phyloP scores from a whole-genome alignment of 1,140 invertebrate genomes.

The Drosophila pallidifrons region DNA sequence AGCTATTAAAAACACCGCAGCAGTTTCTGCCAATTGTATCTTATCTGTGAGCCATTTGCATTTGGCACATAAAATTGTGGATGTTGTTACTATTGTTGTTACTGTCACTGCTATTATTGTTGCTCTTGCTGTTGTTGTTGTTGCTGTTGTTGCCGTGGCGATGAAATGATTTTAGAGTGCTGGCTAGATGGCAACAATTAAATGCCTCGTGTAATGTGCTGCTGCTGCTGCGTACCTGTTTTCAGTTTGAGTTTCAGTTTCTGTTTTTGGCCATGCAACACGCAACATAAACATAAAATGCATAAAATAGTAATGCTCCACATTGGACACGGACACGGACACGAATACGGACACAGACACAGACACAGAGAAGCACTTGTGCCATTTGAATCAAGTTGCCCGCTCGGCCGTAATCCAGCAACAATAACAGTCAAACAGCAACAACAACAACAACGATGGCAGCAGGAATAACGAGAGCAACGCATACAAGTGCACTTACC shows the following conservation, averaged over 20 bases:
- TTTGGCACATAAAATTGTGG: slow-evolving; percentile 65
- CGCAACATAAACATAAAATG: slow-evolving; percentile 62
- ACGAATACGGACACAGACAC: slow-evolving; percentile 30
- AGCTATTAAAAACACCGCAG: neutral
- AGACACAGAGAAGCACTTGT: slow-evolving; percentile 5
- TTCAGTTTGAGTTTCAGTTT: slow-evolving; percentile 7
- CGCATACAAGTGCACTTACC: slow-evolving; percentile 85
- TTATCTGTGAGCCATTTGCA: slow-evolving; percentile 65
- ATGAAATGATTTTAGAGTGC: slow-evolving; percentile 77
- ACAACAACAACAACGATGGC: slow-evolving; percentile 25
- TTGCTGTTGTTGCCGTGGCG: slow-evolving; percentile 35
- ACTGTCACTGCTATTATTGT: slow-evolving; percentile 7
- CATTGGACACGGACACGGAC: slow-evolving; percentile 52
- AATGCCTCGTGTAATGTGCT: slow-evolving; percentile 72
- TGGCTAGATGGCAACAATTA: slow-evolving; percentile 71
- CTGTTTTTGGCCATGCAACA: slow-evolving; percentile 29
- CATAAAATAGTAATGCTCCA: slow-evolving; percentile 66
- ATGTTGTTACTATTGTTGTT: slow-evolving; percentile 38
- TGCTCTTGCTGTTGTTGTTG: slow-evolving; percentile 32
- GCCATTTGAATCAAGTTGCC: slow-evolving; percentile 60
- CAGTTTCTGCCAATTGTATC: slow-evolving; percentile 14
- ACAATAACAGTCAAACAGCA: slow-evolving; percentile 48
- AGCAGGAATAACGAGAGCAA: slow-evolving; percentile 18
- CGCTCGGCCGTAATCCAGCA: slow-evolving; percentile 66
- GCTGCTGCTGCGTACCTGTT: slow-evolving; percentile 59